Evolutionary conservation across 2,113 vertebrate genomes (phyloP).

Genomic region (Haplochromis vanheusdeni): DNA sequence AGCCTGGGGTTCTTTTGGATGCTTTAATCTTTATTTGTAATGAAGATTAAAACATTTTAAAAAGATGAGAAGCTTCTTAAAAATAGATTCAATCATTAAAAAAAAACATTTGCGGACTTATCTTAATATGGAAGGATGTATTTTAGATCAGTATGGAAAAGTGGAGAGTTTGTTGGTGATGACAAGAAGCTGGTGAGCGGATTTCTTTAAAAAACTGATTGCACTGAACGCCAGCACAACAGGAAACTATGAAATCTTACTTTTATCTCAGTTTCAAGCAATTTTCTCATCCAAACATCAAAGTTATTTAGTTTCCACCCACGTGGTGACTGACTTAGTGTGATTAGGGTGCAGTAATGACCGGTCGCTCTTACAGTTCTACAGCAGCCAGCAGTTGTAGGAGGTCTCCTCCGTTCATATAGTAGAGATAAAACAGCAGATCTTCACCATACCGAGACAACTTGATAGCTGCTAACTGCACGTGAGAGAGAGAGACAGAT

Average conservation of each 20-base stretch:
- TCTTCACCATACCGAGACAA: conserved; percentile 98
- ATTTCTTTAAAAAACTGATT: neutral
- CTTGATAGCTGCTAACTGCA: conserved; percentile 96
- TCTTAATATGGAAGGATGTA: neutral
- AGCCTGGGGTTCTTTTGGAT: neutral
- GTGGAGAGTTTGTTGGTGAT: neutral
- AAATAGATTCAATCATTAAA: neutral
- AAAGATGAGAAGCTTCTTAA: neutral
- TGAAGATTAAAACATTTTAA: neutral
- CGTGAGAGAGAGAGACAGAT: neutral
- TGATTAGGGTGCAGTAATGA: neutral
- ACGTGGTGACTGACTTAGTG: neutral
- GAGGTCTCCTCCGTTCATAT: conserved; percentile 99
- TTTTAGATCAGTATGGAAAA: neutral
- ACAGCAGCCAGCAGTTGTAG: conserved; percentile 98
- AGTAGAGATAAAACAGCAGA: conserved; percentile 99
- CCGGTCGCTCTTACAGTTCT: conserved; percentile 83
- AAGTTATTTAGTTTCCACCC: neutral
- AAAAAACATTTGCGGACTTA: neutral
- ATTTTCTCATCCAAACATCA: neutral
- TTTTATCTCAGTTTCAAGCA: neutral
- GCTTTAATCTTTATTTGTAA: neutral
- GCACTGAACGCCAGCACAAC: neutral
- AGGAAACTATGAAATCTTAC: neutral
- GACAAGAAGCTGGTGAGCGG: neutral